Base-by-base conservation (phyloP, 2,113 vertebrate species). In the Anolis sagrei region DNA sequence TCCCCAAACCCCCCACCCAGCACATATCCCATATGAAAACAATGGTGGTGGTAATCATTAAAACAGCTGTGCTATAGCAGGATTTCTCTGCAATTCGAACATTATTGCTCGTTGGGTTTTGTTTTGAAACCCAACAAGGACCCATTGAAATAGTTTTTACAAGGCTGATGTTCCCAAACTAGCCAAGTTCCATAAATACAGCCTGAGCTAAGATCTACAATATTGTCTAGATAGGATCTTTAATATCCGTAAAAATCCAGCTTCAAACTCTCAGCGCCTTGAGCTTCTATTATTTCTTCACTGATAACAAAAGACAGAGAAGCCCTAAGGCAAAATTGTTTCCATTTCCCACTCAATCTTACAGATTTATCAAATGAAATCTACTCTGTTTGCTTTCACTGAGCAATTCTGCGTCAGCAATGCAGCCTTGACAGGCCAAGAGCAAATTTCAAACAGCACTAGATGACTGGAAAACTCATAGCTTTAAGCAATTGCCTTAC, bases 241-340 rank as follows among this genome's bases (percentile, higher is more conserved):
- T 87, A 94, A 94, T 94, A 92, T 93, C 90, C 76, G n/a, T 25
- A 0, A 72, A 75, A 69, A 81, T 49, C n/a, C 58, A 68, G 84
- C 49, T 85, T 76, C 78, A 89, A 62, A 36, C 74, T 75, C 0
- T 2, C 2, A 23, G 78, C 32, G 76, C 66, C 75, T 8, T 18
- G 48, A 34, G 76, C 39, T 44, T 75, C 23, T 80, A 48, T 61
- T 83, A 78, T 83, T 54, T 21, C 51, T 62, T 83, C 49, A 34
- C 44, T 62, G 74, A 85, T 85, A 85, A 70, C 69, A 69, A 68
- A 2, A 39, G 36, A 48, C 48, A 27, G 64, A 18, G 13, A 13
- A 68, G 44, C 1, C 21, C 1, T 25, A 0, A 1, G n/a, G 64
- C 27, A 8, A 61, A 9, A 1, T 36, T 23, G 51, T 68, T 51